Percentiles rank a stretch among this genome's conserved stretches.
Conservation (phyloP, 92 coral and sea anemone species). For the Meandrina meandrites region DNA sequence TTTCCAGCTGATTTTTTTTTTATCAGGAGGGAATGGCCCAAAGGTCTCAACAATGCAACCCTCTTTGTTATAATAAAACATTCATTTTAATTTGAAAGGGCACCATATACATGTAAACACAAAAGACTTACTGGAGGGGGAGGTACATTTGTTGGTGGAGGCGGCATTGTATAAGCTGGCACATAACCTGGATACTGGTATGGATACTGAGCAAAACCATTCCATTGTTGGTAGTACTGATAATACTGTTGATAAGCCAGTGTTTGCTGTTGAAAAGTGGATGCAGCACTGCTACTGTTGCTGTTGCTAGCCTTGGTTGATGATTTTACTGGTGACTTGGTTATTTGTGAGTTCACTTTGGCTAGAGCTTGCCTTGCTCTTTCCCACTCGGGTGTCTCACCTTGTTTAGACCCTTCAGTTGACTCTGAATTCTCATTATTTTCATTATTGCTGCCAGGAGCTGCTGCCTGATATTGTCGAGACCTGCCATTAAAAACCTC, state of each 20-base stretch:
- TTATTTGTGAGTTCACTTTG: constrained; percentile 68
- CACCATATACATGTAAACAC: too few relatives aligned
- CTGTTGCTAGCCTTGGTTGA: constrained; percentile 24
- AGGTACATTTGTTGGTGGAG: constrained; percentile 40
- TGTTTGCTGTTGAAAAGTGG: constrained; percentile 34
- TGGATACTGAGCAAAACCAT: constrained; percentile 40
- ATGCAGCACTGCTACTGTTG: constrained; percentile 34
- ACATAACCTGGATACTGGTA: constrained; percentile 64
- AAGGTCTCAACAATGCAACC: too few relatives aligned
- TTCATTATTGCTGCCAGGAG: constrained; percentile 55
- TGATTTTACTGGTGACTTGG: constrained; percentile 51
- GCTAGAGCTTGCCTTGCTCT: constrained; percentile 98
- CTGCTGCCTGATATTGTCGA: constrained; percentile 67
- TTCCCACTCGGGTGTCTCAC: constrained; percentile 95
- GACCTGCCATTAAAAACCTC: constrained; percentile 64
- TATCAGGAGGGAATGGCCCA: too few relatives aligned
- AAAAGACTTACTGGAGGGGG: constrained; percentile 46
- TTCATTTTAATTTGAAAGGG: too few relatives aligned
- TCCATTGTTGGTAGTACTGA: constrained; percentile 67
- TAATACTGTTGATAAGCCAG: constrained; percentile 76
- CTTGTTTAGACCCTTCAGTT: constrained; percentile 49
- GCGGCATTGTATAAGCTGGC: constrained; percentile 46
- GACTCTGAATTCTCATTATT: constrained; percentile 45
- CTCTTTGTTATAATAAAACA: too few relatives aligned
- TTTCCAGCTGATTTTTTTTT: too few relatives aligned